Evolutionary conservation across 2,113 vertebrate species (phyloP).

Genomic region (Toxostoma redivivum): DNA sequence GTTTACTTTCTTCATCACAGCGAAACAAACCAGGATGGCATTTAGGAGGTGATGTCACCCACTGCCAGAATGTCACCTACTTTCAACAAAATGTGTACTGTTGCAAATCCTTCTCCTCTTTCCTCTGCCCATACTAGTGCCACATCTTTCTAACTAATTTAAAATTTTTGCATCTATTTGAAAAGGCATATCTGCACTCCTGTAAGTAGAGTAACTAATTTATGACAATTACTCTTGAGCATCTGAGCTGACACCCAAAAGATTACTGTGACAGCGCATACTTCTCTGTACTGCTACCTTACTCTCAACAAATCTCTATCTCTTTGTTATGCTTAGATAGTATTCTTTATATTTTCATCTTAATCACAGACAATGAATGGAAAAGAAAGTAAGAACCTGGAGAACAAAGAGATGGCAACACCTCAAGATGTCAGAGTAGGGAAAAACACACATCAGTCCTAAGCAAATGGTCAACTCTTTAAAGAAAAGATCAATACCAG

Average conservation of each 20-base stretch:
- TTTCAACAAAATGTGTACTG: background rate
- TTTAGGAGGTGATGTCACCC: background rate
- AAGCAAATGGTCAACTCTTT: background rate
- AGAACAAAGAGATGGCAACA: background rate
- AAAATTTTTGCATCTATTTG: background rate
- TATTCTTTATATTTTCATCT: background rate
- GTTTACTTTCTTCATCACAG: background rate
- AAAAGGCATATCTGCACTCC: background rate
- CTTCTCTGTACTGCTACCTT: background rate
- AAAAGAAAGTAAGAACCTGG: background rate
- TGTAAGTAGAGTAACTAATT: background rate
- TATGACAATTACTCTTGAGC: background rate
- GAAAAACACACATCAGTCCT: background rate
- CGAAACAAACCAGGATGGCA: background rate
- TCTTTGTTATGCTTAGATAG: background rate
- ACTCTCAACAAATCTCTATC: background rate
- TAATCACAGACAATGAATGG: background rate
- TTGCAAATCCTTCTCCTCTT: background rate
- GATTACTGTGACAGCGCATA: background rate
- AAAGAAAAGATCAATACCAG: background rate
- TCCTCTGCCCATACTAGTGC: background rate
- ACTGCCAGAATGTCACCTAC: background rate
- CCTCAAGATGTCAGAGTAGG: background rate
- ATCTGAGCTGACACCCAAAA: background rate
- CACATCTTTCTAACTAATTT: background rate